Percentiles rank a stretch among this genome's conserved stretches.
Evolutionary conservation across 2,888 invertebrate genomes (phyloP).

Genomic region (Palloptera scutellata): DNA sequence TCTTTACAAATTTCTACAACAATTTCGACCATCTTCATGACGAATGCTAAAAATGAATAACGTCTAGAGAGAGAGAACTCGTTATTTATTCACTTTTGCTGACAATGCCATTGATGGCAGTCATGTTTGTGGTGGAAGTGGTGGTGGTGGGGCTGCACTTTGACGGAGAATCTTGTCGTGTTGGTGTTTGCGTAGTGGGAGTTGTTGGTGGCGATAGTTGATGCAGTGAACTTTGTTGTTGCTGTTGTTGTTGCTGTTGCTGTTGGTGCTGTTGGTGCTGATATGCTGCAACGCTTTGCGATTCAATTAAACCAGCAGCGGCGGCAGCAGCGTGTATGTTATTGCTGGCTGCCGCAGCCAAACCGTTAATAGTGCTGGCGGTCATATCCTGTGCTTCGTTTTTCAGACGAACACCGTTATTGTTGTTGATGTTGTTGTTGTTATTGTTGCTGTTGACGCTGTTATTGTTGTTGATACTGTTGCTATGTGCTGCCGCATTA

Average conservation of each 20-base stretch:
- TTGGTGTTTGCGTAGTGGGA: constrained; percentile 47
- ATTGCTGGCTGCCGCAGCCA: constrained; percentile 44
- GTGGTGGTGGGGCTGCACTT: constrained; percentile 38
- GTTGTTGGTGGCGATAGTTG: constrained; percentile 57
- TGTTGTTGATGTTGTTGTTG: constrained; percentile 34
- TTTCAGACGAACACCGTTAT: constrained; percentile 48
- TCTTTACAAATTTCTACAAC: no score
- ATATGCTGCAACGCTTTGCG: constrained; percentile 28
- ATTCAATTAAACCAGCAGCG: constrained; percentile 30
- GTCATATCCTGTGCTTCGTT: constrained; percentile 64
- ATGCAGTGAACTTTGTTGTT: constrained; percentile 37
- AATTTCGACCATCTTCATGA: no score
- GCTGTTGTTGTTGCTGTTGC: constrained; percentile 39
- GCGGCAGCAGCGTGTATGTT: constrained; percentile 45
- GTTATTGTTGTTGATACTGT: constrained; percentile 41
- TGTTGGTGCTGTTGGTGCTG: constrained; percentile 46
- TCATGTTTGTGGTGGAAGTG: constrained; percentile 31
- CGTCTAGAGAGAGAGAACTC: not conserved
- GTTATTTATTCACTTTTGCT: constrained; percentile 44
- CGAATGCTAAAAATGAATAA: no score
- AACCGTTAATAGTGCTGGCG: constrained; percentile 61
- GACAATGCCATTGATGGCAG: constrained; percentile 18
- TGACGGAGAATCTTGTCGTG: constrained; percentile 40
- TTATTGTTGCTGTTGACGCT: constrained; percentile 57
- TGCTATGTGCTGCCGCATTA: constrained; percentile 41